Conservation (phyloP, 2,888 invertebrate species). For the Empis stercorea region DNA sequence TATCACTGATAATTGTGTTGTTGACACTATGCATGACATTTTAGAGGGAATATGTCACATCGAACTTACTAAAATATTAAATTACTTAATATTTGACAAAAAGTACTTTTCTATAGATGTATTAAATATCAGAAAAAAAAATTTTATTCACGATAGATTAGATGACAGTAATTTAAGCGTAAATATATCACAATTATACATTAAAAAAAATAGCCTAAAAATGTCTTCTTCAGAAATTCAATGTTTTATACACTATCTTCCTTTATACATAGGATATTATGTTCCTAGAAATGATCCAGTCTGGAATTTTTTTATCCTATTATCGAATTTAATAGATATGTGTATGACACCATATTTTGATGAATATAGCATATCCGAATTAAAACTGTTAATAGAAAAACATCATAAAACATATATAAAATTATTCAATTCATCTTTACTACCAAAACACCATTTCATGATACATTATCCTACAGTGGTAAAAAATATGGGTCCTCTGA, state of each 20-base stretch:
- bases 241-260: neutral
- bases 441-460: neutral
- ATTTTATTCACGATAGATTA: neutral
- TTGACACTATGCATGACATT: conserved; percentile 1
- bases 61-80: neutral
- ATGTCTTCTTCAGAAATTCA: conserved; percentile 1
- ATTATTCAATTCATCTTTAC: neutral
- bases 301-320: neutral
- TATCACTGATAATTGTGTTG: neutral
- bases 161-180: neutral
- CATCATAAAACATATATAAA: neutral
- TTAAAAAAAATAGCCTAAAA: conserved; percentile 1
- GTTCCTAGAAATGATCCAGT: neutral
- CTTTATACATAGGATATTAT: neutral
- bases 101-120: neutral
- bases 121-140: neutral
- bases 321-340: neutral
- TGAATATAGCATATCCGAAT: neutral
- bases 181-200: neutral
- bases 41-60: conserved; percentile 1
- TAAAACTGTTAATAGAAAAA: neutral
- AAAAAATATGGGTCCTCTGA: neutral
- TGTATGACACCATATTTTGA: neutral
- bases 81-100: neutral
- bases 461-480: conserved; percentile 1